Evolutionary conservation across 2,888 invertebrate species (phyloP), one percentile per base, ranked within the genome.

Genomic region (Megaustenia siamemsis): DNA sequence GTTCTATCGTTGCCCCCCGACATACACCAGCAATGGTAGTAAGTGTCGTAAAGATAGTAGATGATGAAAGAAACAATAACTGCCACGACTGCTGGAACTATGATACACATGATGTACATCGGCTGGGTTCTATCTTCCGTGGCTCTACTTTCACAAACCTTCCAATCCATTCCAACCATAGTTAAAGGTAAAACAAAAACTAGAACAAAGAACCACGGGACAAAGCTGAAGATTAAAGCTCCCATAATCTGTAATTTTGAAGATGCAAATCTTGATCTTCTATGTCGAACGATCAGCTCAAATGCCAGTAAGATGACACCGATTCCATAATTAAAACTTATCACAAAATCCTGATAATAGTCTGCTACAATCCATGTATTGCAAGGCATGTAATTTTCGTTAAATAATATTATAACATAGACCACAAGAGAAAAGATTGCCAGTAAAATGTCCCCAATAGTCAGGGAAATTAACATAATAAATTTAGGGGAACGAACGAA

Each of bases 401-500:
- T n/a, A 28, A 45, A 73, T 1, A 45, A 21, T 5, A n/a, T 15
- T n/a, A n/a, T 43, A 0, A 45, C 73, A 15, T 45, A 45, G 18
- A 73, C 45, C 10, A 73, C 73, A 15, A 73, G 73, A 28, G 73
- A 43, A n/a, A 73, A 73, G 3, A 73, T 43, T 6, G 73, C 73
- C 43, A 73, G 45, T n/a, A 73, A 45, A 3, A 73, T 45, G 15
- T 73, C 73, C 24, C 45, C 73, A 28, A 73, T 73, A 1, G 73
- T n/a, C 2, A 73, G 45, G n/a, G 73, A 73, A 12, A 73, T 73
- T n/a, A 73, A 28, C 5, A 43, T 43, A 2, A 73, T n/a, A 15
- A n/a, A n/a, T 15, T 8, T 45, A 6, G 73, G 45, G 12, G 18
- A 21, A 15, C n/a, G 28, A n/a, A 45, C 12, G 45, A 73, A 73